Percentiles rank a stretch among this genome's conserved stretches.
phyloP scores from a whole-genome alignment of 2,797 vertebrate species.

The Neolamprologus multifasciatus region DNA sequence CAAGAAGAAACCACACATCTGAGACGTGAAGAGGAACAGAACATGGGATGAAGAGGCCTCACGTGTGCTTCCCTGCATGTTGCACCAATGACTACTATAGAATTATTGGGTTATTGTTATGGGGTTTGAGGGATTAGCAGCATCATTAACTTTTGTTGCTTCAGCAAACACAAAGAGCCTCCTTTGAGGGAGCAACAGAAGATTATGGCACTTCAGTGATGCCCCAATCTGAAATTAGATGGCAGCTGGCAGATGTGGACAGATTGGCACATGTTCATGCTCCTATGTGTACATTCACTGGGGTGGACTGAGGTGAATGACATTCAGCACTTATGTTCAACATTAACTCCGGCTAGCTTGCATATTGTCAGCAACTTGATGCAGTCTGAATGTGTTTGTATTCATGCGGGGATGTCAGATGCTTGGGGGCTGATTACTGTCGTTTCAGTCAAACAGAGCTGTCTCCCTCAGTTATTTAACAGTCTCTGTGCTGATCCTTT shows the following conservation, averaged over 20 bases:
- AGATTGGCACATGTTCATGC: neutral
- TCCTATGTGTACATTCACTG: neutral
- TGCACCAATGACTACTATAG: constrained; percentile 1
- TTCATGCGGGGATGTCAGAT: constrained; percentile 3
- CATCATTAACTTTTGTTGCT: constrained; percentile 17
- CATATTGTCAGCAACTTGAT: neutral
- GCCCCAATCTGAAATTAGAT: constrained; percentile 19
- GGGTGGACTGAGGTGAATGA: neutral
- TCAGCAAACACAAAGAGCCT: constrained; percentile 40
- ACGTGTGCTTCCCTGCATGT: neutral
- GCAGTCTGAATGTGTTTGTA: neutral
- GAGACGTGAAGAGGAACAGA: neutral
- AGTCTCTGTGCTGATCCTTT: constrained; percentile 8
- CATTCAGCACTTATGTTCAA: neutral
- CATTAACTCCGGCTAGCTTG: neutral
- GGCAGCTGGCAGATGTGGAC: constrained; percentile 33
- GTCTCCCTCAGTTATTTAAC: constrained; percentile 6
- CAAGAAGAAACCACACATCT: neutral
- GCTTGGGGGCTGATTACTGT: constrained; percentile 19
- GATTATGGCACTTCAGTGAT: constrained; percentile 41
- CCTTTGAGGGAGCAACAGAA: neutral
- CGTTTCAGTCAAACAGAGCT: constrained; percentile 21
- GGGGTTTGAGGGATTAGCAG: neutral
- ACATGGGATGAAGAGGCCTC: neutral
- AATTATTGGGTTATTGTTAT: constrained; percentile 16